A percentile compares a stretch with the other conserved stretches of the same genome.
Conservation (phyloP, 2,113 vertebrate species). For the Etheostoma spectabile region DNA sequence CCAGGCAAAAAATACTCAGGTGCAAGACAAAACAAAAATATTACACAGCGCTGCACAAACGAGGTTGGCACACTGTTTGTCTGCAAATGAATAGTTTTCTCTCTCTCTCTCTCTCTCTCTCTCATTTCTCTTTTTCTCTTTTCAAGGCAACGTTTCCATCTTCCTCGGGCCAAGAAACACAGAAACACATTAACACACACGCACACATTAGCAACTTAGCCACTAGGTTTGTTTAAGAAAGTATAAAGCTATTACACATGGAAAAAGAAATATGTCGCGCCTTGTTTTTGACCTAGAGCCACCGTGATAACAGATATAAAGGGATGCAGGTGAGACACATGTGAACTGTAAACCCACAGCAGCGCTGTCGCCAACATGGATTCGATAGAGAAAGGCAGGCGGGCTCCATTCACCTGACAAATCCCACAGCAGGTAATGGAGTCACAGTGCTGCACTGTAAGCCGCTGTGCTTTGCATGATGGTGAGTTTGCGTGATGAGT, state of each 20-base stretch:
- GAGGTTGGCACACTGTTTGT: no score
- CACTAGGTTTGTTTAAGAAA: constrained; percentile 16
- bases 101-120: no score
- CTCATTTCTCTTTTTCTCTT: no score
- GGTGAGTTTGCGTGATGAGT: constrained; percentile 51
- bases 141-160: no score
- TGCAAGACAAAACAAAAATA: no score
- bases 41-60: no score
- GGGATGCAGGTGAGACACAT: constrained; percentile 21
- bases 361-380: constrained; percentile 13
- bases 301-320: neutral
- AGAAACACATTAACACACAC: neutral
- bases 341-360: constrained; percentile 13
- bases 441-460: constrained; percentile 35
- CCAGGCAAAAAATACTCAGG: no score
- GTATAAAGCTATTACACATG: constrained; percentile 1
- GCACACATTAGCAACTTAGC: neutral
- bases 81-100: no score
- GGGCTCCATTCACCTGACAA: constrained; percentile 29
- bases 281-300: neutral
- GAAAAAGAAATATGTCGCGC: neutral
- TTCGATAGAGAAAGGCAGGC: constrained; percentile 11
- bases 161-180: neutral
- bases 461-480: constrained; percentile 43
- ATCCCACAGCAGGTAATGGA: constrained; percentile 56